Percentiles rank a stretch among this genome's conserved stretches.
phyloP scores from a whole-genome alignment of 2,113 vertebrate species.

The Datnioides undecimradiatus region DNA sequence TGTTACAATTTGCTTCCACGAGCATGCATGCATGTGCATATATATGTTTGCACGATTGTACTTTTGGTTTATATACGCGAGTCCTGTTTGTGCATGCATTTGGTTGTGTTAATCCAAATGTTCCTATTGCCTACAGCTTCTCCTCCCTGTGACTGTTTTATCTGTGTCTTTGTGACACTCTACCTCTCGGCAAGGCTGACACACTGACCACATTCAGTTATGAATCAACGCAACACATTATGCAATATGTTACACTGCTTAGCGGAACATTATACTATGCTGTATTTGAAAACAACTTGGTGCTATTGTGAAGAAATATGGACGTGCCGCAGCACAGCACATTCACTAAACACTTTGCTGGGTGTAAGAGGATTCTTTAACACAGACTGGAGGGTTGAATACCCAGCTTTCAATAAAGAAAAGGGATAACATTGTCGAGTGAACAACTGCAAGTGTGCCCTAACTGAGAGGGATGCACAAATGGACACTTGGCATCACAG shows the following conservation, averaged over 20 bases:
- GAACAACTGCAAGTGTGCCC: slow-evolving; percentile 53
- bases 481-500: slow-evolving; percentile 64
- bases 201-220: slow-evolving; percentile 34
- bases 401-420: slow-evolving; percentile 72
- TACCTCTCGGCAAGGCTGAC: slow-evolving; percentile 34
- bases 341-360: slow-evolving; percentile 65
- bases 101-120: background rate
- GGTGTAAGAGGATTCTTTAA: slow-evolving; percentile 60
- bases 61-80: slow-evolving; percentile 12
- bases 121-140: background rate
- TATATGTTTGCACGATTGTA: slow-evolving; percentile 30
- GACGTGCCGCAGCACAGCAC: slow-evolving; percentile 57
- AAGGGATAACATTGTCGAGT: slow-evolving; percentile 67
- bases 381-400: slow-evolving; percentile 62
- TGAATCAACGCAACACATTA: slow-evolving; percentile 63
- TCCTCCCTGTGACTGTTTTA: slow-evolving; percentile 1
- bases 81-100: background rate
- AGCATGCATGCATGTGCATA: slow-evolving; percentile 31
- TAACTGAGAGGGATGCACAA: slow-evolving; percentile 71
- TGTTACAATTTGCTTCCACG: slow-evolving; percentile 58
- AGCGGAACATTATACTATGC: slow-evolving; percentile 56
- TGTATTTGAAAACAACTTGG: slow-evolving; percentile 66
- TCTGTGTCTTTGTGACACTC: slow-evolving; percentile 6
- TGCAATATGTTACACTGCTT: slow-evolving; percentile 52
- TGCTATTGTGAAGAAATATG: slow-evolving; percentile 70